Conservation (phyloP, 2,113 vertebrate species). For the Budorcas taxicolor region DNA sequence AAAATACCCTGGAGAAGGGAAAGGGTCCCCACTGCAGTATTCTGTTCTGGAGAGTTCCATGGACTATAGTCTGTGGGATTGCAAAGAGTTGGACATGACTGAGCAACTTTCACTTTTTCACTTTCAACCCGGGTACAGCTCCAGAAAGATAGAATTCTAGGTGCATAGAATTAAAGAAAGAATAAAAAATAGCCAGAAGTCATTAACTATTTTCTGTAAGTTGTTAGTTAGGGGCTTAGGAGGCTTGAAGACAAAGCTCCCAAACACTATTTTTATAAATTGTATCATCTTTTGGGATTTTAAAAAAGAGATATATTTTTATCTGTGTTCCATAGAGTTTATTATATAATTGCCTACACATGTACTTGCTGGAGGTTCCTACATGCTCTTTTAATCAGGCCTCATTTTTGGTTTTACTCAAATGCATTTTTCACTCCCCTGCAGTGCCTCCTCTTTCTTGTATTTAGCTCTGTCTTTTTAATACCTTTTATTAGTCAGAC, state of each 20-base stretch:
- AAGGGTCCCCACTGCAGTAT: background rate
- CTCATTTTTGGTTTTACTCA: background rate
- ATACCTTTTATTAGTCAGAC: background rate
- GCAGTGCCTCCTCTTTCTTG: background rate
- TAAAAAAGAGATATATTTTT: background rate
- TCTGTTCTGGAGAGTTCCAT: background rate
- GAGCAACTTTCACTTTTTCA: background rate
- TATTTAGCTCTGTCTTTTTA: background rate
- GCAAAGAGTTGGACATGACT: fast-evolving
- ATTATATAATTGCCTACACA: background rate
- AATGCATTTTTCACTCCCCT: background rate
- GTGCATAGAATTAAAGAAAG: background rate
- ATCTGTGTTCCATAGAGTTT: background rate
- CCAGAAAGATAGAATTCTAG: background rate
- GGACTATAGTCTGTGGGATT: background rate
- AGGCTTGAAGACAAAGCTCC: background rate
- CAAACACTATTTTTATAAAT: background rate
- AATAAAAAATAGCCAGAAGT: background rate
- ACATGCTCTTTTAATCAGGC: background rate
- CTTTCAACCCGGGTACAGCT: background rate
- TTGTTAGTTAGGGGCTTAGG: background rate
- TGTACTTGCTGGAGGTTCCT: background rate
- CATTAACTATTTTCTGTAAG: background rate
- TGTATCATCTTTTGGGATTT: background rate
- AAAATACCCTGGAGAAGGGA: background rate